A percentile compares a stretch with the other conserved stretches of the same genome.
These are phyloP conservation scores for Cheilosia soror DNA, from an alignment of 2,888 invertebrate genomes.

Conservation along the genomic window DNA sequence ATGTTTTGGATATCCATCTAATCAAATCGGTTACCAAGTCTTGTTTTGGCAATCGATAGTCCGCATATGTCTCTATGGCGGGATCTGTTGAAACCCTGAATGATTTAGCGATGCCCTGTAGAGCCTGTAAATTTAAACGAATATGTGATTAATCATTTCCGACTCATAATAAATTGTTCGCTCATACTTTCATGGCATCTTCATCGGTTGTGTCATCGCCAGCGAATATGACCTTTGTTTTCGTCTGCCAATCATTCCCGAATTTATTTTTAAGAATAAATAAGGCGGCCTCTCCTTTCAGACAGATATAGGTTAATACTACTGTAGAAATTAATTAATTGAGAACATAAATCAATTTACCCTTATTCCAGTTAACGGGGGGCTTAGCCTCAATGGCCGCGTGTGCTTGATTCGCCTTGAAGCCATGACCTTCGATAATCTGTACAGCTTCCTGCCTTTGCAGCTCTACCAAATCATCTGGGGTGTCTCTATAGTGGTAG, in stretches of 20 bases:
- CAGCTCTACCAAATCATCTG: conserved; percentile 85
- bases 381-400: conserved; percentile 91
- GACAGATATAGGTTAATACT: background rate
- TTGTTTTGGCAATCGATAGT: conserved; percentile 88
- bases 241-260: conserved; percentile 89
- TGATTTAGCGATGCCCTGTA: conserved; percentile 90
- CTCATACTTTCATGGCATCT: conserved; percentile 93
- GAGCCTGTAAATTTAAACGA: conserved; percentile 84
- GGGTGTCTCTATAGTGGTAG: conserved; percentile 89
- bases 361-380: conserved; percentile 91
- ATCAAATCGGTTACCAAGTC: conserved; percentile 89
- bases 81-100: conserved; percentile 89
- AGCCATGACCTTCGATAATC: conserved; percentile 87
- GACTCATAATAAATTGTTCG: conserved; percentile 22
- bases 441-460: conserved; percentile 85
- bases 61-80: conserved; percentile 88
- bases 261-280: conserved; percentile 90
- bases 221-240: conserved; percentile 91
- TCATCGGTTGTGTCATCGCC: conserved; percentile 96
- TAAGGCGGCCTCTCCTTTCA: conserved; percentile 87
- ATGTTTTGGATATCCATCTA: conserved; percentile 86
- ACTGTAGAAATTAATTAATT: conserved; percentile 6
- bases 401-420: conserved; percentile 87
- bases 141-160: background rate
- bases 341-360: conserved; percentile 77